Evolutionary conservation across 2,888 invertebrate genomes (phyloP).

Genomic region (Sabatieria punctata): DNA sequence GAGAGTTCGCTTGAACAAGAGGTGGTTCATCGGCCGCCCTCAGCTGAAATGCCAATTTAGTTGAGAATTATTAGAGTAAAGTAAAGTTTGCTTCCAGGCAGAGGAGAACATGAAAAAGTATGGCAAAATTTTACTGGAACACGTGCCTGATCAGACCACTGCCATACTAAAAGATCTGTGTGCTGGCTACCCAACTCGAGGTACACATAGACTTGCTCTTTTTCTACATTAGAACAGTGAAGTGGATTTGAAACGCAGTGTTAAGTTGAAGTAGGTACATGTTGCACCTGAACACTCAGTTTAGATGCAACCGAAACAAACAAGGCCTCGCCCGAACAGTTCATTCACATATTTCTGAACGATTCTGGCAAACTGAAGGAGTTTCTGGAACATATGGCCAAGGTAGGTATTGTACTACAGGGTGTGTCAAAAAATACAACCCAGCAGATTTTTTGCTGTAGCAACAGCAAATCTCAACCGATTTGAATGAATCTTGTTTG

Average conservation of each 20-base stretch:
- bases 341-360: constrained; percentile 39
- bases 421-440: too few relatives aligned
- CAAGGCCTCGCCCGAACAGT: constrained; percentile 34
- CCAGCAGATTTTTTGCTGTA: too few relatives aligned
- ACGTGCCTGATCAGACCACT: constrained; percentile 59
- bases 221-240: background rate
- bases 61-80: too few relatives aligned
- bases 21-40: too few relatives aligned
- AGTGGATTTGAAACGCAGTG: background rate
- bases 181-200: constrained; percentile 36
- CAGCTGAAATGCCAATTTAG: too few relatives aligned
- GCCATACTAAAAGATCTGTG: constrained; percentile 60
- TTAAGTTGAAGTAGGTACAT: background rate
- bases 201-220: background rate
- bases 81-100: constrained; percentile 37
- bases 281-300: background rate
- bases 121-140: constrained; percentile 59
- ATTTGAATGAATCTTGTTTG: too few relatives aligned
- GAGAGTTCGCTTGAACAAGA: too few relatives aligned
- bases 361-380: constrained; percentile 57
- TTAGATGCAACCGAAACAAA: background rate
- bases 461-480: too few relatives aligned
- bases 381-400: constrained; percentile 58
- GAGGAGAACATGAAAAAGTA: constrained; percentile 62
- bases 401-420: too few relatives aligned